Evolutionary conservation across 2,888 invertebrate genomes (phyloP).

Genomic region (Erannis defoliaria): DNA sequence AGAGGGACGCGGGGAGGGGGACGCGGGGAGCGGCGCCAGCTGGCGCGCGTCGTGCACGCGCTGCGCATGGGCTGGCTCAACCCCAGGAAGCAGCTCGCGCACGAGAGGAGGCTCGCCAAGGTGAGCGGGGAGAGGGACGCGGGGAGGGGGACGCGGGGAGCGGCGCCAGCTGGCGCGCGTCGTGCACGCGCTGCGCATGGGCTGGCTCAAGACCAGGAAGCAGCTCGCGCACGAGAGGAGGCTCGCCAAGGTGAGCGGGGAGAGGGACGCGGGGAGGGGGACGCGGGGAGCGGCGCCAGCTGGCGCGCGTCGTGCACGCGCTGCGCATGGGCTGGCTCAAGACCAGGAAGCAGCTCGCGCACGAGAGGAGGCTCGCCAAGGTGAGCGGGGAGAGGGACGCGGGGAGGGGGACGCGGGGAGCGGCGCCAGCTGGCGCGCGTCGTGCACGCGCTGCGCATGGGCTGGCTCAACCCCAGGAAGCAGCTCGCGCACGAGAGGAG

Average conservation of each 20-base stretch:
- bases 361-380: constrained; percentile 84
- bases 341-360: constrained; percentile 89
- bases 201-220: constrained; percentile 96
- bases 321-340: constrained; percentile 99
- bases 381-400: constrained; percentile 48
- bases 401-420: too few species aligned
- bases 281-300: constrained; percentile 92
- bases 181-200: constrained; percentile 98
- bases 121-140: constrained; percentile 49
- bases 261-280: too few species aligned
- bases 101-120: constrained; percentile 84
- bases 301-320: constrained; percentile 96
- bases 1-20: too few species aligned
- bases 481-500: constrained; percentile 87
- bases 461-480: constrained; percentile 96
- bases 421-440: constrained; percentile 93
- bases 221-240: constrained; percentile 87
- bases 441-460: constrained; percentile 98
- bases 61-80: constrained; percentile 99
- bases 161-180: constrained; percentile 93
- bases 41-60: constrained; percentile 96
- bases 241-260: constrained; percentile 69
- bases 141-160: too few species aligned
- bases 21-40: constrained; percentile 92
- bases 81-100: constrained; percentile 89